Base-by-base conservation (phyloP, 2,888 invertebrate species). In the Perdita meconis region DNA sequence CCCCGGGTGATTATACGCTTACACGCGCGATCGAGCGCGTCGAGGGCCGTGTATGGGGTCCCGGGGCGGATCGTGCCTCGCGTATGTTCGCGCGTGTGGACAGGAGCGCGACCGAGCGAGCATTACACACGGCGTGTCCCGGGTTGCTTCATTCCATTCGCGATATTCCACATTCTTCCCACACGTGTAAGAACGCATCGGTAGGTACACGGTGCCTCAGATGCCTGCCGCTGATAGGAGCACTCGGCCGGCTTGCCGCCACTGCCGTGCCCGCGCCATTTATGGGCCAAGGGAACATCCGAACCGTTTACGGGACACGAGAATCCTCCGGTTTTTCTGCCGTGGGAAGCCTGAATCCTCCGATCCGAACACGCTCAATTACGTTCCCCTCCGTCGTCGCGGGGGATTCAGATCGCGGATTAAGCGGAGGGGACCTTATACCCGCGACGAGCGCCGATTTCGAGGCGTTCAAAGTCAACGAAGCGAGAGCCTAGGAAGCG, bases 151-250 rank as follows among this genome's bases (percentile, higher is more conserved):
- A 90, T 90, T 89, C 89, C 89, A 88, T 88, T 85, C 86, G 88
- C 88, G 89, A 90, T 90, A 90, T 90, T 90, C 90, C 89, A 90
- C 91, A 91, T 91, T 91, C 91, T 91, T 91, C 91, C 90, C 90
- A 90, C 90, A 91, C 91, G 90, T 90, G 88, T 88, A 87, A 88
- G 86, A 85, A 88, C 89, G 88, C 87, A 89, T 85, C 83, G 83
- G 86, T 85, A 83, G 86, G 83, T 86, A 87, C 87, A 88, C 87
- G 81, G 84, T 81, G 84, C 83, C 81, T 85, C 78, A 85, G 89
- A 91, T 90, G 89, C 87, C 84, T 88, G 85, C 84, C 85, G 85
- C 88, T 86, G 91, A 90, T 91, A 90, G 87, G 66, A 72, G 65
- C 74, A 60, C 71, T 68, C 57, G 63, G 68, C 44, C 73, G 65